A percentile compares a stretch with the other conserved stretches of the same genome.
Evolutionary conservation across 2,113 vertebrate genomes (phyloP).

Genomic region (Alces alces): DNA sequence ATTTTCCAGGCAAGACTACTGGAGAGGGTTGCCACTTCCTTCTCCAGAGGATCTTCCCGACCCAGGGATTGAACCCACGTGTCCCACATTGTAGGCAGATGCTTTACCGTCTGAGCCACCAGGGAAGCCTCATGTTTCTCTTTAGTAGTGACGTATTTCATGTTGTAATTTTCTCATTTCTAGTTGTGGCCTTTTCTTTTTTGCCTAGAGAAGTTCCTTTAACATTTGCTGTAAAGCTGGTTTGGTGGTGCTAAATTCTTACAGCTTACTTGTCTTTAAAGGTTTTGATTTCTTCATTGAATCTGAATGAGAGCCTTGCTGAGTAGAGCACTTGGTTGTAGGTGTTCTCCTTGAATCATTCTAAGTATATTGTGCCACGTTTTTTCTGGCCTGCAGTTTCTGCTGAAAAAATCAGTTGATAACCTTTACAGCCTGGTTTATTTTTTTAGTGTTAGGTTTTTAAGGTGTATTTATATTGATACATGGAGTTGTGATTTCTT

Average conservation of each 20-base stretch:
- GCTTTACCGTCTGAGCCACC: not conserved
- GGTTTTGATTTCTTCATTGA: not conserved
- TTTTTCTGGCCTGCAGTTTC: not conserved
- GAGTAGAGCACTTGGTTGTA: not conserved
- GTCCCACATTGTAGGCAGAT: not conserved
- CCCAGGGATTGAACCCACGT: not conserved
- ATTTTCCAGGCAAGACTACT: not conserved
- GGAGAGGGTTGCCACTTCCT: not conserved
- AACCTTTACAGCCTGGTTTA: not conserved
- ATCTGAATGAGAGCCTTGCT: not conserved
- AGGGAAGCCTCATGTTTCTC: not conserved
- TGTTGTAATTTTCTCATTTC: not conserved
- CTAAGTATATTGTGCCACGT: not conserved
- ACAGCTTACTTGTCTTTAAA: not conserved
- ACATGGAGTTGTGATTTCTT: not conserved
- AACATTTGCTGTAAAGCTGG: not conserved
- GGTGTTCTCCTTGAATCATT: not conserved
- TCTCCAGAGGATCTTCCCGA: not conserved
- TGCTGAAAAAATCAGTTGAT: not conserved
- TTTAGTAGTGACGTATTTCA: not conserved
- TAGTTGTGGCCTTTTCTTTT: not conserved
- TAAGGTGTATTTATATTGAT: not conserved
- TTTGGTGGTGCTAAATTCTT: not conserved
- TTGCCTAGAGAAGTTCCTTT: not conserved
- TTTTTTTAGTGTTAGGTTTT: not conserved